Base-by-base conservation (phyloP, 2,888 invertebrate genomes). In the Tolmerus cingulatus region DNA sequence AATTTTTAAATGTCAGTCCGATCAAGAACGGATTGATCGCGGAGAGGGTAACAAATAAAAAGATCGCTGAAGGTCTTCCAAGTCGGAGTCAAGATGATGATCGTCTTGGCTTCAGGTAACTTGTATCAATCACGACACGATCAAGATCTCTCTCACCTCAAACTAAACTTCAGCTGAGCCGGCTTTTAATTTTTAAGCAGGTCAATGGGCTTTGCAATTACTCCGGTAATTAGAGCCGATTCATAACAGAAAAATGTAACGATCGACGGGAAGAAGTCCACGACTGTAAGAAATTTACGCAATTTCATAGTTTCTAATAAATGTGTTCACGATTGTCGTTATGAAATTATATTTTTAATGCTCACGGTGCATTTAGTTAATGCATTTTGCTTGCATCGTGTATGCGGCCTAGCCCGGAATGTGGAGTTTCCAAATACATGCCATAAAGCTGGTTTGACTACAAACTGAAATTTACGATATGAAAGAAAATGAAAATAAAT, bases 181-280 rank as follows among this genome's bases (percentile, higher is more conserved):
- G 66, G 66, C 27, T 66, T 9, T 66, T 66, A 66, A 23, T 12
- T 66, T 66, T 66, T 66, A 76, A 76, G 37, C 76, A 27, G 76
- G 76, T 76, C 76, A 76, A 76, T 76, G 76, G 76, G 76, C 76
- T 40, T 76, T n/a, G 5, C 40, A 76, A 76, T 37, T 76, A 12
- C 40, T 16, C n/a, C n/a, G 16, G 40, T 76, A 27, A 34, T 76
- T 76, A 76, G 76, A 37, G 27, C 30, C 19, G 37, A 14, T 37
- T 30, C 76, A 76, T 27, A 30, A 27, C n/a, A 40, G n/a, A 76
- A 34, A 76, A 76, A 27, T 76, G n/a, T 76, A 37, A 16, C 76
- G 40, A 40, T 40, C 76, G 16, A 34, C 30, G 74, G 74, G 14
- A 34, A 23, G 74, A 30, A 16, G 19, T 27, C 12, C 27, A 12